Conservation (phyloP, 2,113 vertebrate genomes). For the Herpailurus yagouaroundi region DNA sequence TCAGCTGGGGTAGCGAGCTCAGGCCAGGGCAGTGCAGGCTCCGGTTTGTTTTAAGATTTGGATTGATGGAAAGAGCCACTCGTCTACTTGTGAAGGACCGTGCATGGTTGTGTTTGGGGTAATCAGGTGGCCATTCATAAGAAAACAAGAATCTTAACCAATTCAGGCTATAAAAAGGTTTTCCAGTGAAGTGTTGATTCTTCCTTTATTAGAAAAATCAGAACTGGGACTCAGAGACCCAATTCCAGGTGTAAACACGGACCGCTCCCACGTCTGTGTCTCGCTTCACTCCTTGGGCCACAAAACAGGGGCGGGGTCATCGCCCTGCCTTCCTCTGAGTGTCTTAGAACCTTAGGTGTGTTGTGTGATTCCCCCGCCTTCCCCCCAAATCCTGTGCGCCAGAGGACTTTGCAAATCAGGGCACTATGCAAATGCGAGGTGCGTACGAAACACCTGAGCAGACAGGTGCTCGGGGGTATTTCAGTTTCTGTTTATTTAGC, state of each 20-base stretch:
- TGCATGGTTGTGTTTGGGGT: too few relatives aligned
- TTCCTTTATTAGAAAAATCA: not conserved
- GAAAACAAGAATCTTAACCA: not conserved
- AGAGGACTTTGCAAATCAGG: not conserved
- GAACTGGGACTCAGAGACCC: not conserved
- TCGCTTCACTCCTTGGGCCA: rapidly evolving
- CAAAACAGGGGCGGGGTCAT: rapidly evolving
- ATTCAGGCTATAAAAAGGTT: not conserved
- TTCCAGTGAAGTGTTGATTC: not conserved
- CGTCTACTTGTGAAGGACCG: not conserved
- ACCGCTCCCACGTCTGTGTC: not conserved
- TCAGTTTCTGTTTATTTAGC: not conserved
- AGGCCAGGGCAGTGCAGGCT: not conserved
- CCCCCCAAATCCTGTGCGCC: too few relatives aligned
- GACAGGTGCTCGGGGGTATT: not conserved
- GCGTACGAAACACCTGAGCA: rapidly evolving
- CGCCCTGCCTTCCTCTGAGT: not conserved
- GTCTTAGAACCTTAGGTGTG: not conserved
- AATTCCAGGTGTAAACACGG: not conserved
- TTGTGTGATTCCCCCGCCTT: not conserved
- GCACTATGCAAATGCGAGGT: rapidly evolving
- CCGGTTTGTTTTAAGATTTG: rapidly evolving
- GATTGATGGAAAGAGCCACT: not conserved
- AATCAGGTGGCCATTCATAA: not conserved
- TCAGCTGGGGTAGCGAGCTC: rapidly evolving